Conservation (phyloP, 2,797 vertebrate species). For the Euthynnus affinis region DNA sequence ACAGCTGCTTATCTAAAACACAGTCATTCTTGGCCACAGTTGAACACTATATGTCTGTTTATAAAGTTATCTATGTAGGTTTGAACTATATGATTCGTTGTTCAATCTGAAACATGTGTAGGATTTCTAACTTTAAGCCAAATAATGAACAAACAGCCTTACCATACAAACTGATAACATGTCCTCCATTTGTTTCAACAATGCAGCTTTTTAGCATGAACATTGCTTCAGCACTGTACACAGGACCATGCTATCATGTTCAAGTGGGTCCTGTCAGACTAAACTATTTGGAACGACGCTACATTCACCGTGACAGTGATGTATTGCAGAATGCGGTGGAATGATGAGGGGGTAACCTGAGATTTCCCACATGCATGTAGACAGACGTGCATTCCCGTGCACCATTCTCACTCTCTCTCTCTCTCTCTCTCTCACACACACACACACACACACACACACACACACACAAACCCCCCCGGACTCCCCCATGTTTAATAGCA, state of each 20-base stretch:
- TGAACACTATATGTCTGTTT: constrained; percentile 4
- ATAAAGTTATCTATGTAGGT: constrained; percentile 8
- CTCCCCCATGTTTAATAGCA: constrained; percentile 33
- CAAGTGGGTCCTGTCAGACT: constrained; percentile 66
- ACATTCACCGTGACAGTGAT: constrained; percentile 69
- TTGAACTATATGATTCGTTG: constrained; percentile 15
- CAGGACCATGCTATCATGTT: constrained; percentile 36
- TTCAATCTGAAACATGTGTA: background rate
- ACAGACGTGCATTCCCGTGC: constrained; percentile 32
- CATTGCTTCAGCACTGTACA: constrained; percentile 11
- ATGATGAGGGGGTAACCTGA: constrained; percentile 75
- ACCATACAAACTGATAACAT: constrained; percentile 12
- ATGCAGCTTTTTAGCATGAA: constrained; percentile 17
- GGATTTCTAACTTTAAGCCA: background rate
- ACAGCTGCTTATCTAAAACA: constrained; percentile 40
- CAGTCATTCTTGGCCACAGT: background rate
- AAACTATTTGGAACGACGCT: constrained; percentile 62
- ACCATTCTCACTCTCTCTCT: constrained; percentile 9
- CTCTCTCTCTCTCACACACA: constrained; percentile 2
- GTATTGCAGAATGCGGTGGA: constrained; percentile 68
- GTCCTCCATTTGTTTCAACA: constrained; percentile 24
- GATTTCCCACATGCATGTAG: constrained; percentile 46
- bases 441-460: constrained; percentile 24
- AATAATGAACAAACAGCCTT: background rate
- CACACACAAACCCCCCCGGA: constrained; percentile 1